phyloP scores from a whole-genome alignment of 1,140 invertebrate genomes.

The Babylonia areolata region DNA sequence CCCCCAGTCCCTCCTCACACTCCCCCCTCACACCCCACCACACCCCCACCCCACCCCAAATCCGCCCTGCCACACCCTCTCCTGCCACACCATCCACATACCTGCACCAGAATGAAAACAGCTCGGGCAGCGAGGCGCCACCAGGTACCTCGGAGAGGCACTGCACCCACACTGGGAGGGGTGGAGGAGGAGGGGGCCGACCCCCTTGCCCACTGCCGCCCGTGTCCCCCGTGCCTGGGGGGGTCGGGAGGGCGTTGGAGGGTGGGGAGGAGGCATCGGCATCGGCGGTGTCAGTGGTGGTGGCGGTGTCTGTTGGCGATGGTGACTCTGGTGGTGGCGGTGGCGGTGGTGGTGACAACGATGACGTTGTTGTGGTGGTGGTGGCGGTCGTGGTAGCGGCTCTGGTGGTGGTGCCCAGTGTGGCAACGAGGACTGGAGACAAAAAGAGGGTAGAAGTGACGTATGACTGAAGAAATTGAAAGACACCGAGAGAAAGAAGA shows the following conservation, averaged over 20 bases:
- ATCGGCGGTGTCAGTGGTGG: no score
- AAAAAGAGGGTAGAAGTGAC: not conserved
- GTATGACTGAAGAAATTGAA: not conserved
- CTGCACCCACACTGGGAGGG: constrained; percentile 21
- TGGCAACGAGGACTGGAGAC: not conserved
- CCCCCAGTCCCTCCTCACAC: not conserved
- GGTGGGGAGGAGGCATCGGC: not conserved
- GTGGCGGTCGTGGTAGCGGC: not conserved
- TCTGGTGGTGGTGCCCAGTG: not conserved
- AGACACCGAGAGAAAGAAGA: not conserved
- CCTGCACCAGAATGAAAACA: constrained; percentile 35
- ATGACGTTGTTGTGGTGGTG: not conserved
- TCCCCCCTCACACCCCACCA: not conserved
- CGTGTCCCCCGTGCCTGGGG: no score
- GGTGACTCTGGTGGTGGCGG: not conserved
- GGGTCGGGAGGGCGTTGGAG: not conserved
- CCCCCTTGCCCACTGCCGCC: not conserved
- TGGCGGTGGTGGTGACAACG: not conserved
- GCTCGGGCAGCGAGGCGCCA: constrained; percentile 33
- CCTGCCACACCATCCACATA: not conserved
- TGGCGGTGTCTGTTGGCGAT: not conserved
- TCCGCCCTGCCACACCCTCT: not conserved
- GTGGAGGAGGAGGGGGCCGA: not conserved
- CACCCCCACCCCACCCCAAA: not conserved
- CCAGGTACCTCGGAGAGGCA: constrained; percentile 20